Evolutionary conservation across 2,113 vertebrate genomes (phyloP).

Genomic region (Pterocles gutturalis): DNA sequence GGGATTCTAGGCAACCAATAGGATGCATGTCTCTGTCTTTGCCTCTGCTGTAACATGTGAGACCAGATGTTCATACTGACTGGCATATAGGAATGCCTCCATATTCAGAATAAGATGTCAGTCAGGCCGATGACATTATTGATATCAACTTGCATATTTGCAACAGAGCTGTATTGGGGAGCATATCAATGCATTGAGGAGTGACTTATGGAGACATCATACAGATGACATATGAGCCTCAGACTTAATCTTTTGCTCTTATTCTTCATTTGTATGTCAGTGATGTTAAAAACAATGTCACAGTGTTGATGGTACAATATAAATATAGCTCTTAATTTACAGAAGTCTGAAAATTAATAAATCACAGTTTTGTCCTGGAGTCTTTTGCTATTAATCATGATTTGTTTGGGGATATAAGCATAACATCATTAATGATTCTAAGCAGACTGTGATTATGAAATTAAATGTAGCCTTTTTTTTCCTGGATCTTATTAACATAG

Average conservation of each 20-base stretch:
- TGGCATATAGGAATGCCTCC: not conserved
- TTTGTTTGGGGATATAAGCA: not conserved
- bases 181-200: not conserved
- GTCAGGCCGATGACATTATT: not conserved
- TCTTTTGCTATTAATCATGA: constrained; percentile 6
- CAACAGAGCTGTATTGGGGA: not conserved
- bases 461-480: constrained; percentile 1
- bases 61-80: not conserved
- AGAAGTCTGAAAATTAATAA: constrained; percentile 4
- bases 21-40: not conserved
- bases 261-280: not conserved
- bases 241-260: not conserved
- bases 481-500: not conserved
- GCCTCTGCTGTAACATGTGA: not conserved
- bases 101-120: not conserved
- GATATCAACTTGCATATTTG: not conserved
- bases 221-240: not conserved
- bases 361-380: not conserved
- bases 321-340: constrained; percentile 10
- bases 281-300: not conserved
- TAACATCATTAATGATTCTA: constrained; percentile 32
- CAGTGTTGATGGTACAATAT: not conserved
- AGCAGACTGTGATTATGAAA: constrained; percentile 29
- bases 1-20: not conserved
- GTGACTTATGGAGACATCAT: not conserved